Evolutionary conservation across 2,888 invertebrate genomes (phyloP).

Genomic region (Allophyes oxyacanthae): DNA sequence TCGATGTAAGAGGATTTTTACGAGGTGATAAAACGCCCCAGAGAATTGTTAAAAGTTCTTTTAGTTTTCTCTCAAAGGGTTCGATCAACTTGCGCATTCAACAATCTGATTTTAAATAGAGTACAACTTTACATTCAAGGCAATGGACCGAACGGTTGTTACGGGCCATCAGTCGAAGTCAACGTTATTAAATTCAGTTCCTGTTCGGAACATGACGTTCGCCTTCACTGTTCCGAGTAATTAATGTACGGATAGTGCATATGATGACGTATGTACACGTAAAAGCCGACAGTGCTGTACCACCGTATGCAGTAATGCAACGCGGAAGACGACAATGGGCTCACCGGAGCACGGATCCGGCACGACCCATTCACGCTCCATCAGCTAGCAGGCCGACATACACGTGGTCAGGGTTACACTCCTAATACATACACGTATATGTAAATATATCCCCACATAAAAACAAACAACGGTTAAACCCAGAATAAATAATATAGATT

Average conservation of each 20-base stretch:
- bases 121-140: slow-evolving; percentile 1
- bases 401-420: slow-evolving; percentile 62
- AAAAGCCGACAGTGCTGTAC: slow-evolving; percentile 10
- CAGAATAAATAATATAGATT: slow-evolving; percentile 45
- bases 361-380: slow-evolving; percentile 81
- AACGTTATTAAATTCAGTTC: slow-evolving; percentile 16
- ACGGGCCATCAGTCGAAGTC: slow-evolving; percentile 11
- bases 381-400: slow-evolving; percentile 67
- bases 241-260: slow-evolving; percentile 21
- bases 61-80: too few relatives aligned
- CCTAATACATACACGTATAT: slow-evolving; percentile 24
- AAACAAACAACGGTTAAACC: slow-evolving; percentile 25
- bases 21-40: slow-evolving; percentile 43
- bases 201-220: slow-evolving; percentile 17
- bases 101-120: neutral
- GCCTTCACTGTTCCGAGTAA: slow-evolving; percentile 19
- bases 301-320: slow-evolving; percentile 62
- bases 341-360: slow-evolving; percentile 83
- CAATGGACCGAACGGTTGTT: neutral
- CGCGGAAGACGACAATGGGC: slow-evolving; percentile 83
- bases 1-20: slow-evolving; percentile 40
- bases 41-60: too few relatives aligned
- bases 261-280: slow-evolving; percentile 10
- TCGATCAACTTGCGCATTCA: too few relatives aligned
- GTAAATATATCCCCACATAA: slow-evolving; percentile 27